A percentile compares a stretch with the other conserved stretches of the same genome.
Conservation (phyloP, 2,797 vertebrate genomes). For the Kryptopterus vitreolus region DNA sequence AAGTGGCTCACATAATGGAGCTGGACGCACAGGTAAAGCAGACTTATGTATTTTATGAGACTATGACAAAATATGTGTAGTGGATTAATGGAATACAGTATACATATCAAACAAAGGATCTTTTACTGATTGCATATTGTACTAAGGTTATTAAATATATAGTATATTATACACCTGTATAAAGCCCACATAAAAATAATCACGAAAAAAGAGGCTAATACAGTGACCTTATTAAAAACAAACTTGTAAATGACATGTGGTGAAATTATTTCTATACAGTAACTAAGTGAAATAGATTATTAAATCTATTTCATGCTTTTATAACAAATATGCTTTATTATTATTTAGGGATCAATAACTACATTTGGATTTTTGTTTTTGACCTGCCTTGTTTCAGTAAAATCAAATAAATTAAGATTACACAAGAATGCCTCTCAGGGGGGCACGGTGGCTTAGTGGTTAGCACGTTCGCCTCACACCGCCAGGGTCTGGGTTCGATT, state of each 20-base stretch:
- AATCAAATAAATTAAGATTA: neutral
- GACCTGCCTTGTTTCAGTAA: neutral
- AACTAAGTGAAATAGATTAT: neutral
- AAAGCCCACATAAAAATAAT: neutral
- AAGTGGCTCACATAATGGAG: slow-evolving; percentile 99
- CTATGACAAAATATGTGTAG: too few relatives aligned
- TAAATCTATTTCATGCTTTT: neutral
- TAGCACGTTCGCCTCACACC: too few relatives aligned
- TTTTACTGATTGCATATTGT: neutral
- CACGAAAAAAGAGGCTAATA: neutral
- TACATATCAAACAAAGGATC: neutral
- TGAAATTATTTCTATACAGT: neutral
- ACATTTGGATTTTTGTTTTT: neutral
- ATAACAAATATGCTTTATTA: neutral
- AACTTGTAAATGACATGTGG: too few relatives aligned
- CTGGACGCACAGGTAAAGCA: slow-evolving; percentile 91
- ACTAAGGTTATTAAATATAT: neutral
- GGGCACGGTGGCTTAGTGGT: too few relatives aligned
- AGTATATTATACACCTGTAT: neutral
- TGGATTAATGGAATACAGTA: too few relatives aligned
- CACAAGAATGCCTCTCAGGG: too few relatives aligned
- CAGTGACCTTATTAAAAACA: neutral
- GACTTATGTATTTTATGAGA: neutral
- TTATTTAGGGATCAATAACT: neutral
- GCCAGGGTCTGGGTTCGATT: too few relatives aligned